Conservation (phyloP, 2,888 invertebrate species). For the Cremastinae sp. region DNA sequence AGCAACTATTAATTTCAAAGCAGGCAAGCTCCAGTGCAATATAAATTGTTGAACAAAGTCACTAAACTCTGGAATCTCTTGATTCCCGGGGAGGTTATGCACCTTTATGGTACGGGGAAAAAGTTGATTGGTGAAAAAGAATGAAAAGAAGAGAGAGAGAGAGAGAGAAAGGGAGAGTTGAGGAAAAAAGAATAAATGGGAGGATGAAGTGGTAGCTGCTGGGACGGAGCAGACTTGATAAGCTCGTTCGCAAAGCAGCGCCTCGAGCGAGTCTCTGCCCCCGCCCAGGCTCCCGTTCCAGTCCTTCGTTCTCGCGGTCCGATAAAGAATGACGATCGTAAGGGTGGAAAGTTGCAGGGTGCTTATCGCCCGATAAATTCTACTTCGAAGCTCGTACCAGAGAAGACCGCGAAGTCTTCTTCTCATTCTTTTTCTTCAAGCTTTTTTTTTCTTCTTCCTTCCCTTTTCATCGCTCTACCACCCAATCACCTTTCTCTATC, state of each 20-base stretch:
- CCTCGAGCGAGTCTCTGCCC: slow-evolving; percentile 43
- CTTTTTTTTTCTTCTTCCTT: slow-evolving; percentile 35
- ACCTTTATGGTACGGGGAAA: background rate
- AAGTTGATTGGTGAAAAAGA: slow-evolving; percentile 7
- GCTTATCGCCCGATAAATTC: slow-evolving; percentile 77
- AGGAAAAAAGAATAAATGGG: too few relatives aligned
- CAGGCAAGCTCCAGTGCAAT: background rate
- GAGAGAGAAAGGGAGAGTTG: slow-evolving; percentile 7
- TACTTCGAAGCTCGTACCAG: slow-evolving; percentile 68
- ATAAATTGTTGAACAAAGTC: slow-evolving; percentile 50
- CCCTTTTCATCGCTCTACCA: slow-evolving; percentile 7
- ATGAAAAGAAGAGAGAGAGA: slow-evolving; percentile 38
- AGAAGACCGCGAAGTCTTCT: slow-evolving; percentile 58
- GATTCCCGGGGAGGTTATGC: slow-evolving; percentile 16
- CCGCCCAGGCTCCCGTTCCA: slow-evolving; percentile 18
- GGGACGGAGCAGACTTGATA: slow-evolving; percentile 63
- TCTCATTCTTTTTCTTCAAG: slow-evolving; percentile 50
- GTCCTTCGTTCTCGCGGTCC: slow-evolving; percentile 63
- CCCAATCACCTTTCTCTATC: slow-evolving; percentile 11
- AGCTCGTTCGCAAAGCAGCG: slow-evolving; percentile 58
- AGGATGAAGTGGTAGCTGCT: slow-evolving; percentile 20
- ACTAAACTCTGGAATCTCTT: slow-evolving; percentile 8
- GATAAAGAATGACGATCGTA: slow-evolving; percentile 76
- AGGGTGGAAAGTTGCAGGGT: slow-evolving; percentile 73
- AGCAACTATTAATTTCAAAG: too few relatives aligned